Conservation (phyloP, 2,888 invertebrate genomes). For the Spilarctia lutea region DNA sequence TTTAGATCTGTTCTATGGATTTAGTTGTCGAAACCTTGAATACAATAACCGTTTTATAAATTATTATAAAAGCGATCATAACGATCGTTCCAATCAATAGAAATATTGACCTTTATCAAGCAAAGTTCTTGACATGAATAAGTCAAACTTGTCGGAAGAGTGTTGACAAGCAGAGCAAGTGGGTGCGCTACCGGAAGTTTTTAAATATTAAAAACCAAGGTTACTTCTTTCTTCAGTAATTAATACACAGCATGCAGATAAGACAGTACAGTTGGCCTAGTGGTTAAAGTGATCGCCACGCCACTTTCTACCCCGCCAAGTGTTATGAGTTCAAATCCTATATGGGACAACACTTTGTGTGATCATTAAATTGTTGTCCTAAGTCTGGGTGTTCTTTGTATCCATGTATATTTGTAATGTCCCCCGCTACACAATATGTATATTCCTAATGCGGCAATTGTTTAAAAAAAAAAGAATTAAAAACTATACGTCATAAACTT, state of each 20-base stretch:
- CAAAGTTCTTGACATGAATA: slow-evolving; percentile 68
- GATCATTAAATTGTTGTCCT: too few relatives aligned
- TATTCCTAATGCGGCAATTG: too few relatives aligned
- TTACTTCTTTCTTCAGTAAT: slow-evolving; percentile 46
- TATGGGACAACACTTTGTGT: too few relatives aligned
- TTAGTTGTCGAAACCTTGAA: slow-evolving; percentile 3
- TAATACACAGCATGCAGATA: not conserved
- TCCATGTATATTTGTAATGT: too few relatives aligned
- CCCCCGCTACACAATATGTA: too few relatives aligned
- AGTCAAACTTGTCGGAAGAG: slow-evolving; percentile 65
- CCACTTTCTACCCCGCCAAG: too few relatives aligned
- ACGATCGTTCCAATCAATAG: slow-evolving; percentile 28
- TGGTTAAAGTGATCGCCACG: too few relatives aligned
- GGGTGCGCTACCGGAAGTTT: slow-evolving; percentile 65
- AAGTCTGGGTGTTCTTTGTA: too few relatives aligned
- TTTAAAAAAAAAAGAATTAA: too few relatives aligned
- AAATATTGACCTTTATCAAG: slow-evolving; percentile 39
- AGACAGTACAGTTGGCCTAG: not conserved
- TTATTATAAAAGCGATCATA: slow-evolving; percentile 29
- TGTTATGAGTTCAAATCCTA: too few relatives aligned
- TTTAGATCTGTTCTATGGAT: slow-evolving; percentile 37
- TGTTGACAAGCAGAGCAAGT: slow-evolving; percentile 38
- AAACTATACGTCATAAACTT: too few relatives aligned
- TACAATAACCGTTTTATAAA: slow-evolving; percentile 5
- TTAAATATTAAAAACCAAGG: slow-evolving; percentile 59